Conservation (phyloP, 2,888 invertebrate genomes). For the Sceliomorpha sp. region DNA sequence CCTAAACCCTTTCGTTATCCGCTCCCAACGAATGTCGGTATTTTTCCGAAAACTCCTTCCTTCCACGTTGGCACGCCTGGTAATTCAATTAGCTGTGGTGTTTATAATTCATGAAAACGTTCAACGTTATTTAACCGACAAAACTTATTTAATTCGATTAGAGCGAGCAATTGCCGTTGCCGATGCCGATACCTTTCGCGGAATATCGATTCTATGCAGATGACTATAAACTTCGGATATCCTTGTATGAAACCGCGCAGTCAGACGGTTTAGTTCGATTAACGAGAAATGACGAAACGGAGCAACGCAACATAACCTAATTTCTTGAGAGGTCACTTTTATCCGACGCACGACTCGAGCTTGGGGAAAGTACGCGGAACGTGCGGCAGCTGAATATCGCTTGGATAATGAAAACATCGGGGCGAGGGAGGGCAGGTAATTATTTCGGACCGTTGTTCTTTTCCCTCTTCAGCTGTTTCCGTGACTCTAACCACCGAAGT, state of each 20-base stretch:
- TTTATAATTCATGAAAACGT: conserved; percentile 39
- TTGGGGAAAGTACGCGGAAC: neutral
- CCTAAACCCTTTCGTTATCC: too few relatives aligned
- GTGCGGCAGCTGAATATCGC: conserved; percentile 2
- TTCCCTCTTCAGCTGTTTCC: conserved; percentile 12
- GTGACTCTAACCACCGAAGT: conserved; percentile 13
- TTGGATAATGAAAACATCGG: conserved; percentile 13
- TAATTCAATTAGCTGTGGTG: too few relatives aligned
- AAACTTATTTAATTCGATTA: conserved; percentile 45
- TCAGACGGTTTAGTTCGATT: conserved; percentile 35
- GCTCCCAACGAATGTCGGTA: too few relatives aligned
- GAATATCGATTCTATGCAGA: conserved; percentile 55
- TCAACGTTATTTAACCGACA: conserved; percentile 29
- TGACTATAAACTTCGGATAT: conserved; percentile 43
- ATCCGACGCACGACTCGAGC: conserved; percentile 6
- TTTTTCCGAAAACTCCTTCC: too few relatives aligned
- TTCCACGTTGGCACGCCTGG: too few relatives aligned
- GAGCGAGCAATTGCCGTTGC: conserved; percentile 40
- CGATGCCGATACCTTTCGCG: conserved; percentile 26
- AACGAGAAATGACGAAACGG: conserved; percentile 23
- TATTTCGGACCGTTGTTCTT: conserved; percentile 9
- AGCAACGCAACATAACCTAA: conserved; percentile 29
- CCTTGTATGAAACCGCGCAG: conserved; percentile 38
- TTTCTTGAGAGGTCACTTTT: conserved; percentile 26
- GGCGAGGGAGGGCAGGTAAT: conserved; percentile 3